Evolutionary conservation across 35 echinoderm and acorn worm genomes (phyloP).

Genomic region (Eucidaris tribuloides): DNA sequence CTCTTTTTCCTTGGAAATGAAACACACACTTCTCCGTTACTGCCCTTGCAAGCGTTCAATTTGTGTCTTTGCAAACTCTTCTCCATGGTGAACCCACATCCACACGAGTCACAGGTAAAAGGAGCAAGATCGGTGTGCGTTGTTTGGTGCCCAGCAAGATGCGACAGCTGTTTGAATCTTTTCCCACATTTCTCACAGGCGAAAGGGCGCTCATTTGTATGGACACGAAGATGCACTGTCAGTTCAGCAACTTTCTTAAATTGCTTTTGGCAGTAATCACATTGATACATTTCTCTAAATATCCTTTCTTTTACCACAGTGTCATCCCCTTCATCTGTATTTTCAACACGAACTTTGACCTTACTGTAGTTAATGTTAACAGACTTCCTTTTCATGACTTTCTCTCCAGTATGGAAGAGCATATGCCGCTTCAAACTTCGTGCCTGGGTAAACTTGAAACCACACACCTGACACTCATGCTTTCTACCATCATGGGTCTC

Average conservation of each 20-base stretch:
- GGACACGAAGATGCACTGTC: slow-evolving; percentile 23
- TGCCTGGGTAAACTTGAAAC: slow-evolving; percentile 22
- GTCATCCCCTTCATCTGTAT: not conserved
- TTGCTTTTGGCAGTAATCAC: slow-evolving; percentile 4
- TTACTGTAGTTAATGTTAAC: not conserved
- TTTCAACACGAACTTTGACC: not conserved
- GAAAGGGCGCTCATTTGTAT: slow-evolving; percentile 51
- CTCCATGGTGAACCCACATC: not conserved
- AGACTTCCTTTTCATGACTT: slow-evolving; percentile 7
- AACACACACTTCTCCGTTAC: too few relatives aligned
- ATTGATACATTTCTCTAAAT: not conserved
- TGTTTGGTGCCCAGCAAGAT: slow-evolving; percentile 37
- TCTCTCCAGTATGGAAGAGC: not conserved
- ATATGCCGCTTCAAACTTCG: slow-evolving; percentile 11
- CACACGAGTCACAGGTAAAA: not conserved
- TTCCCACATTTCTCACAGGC: slow-evolving; percentile 43
- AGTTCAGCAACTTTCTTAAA: slow-evolving; percentile 18
- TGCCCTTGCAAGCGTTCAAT: too few relatives aligned
- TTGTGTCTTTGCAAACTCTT: slow-evolving; percentile 4
- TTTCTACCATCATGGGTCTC: slow-evolving; percentile 4
- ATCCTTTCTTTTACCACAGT: not conserved
- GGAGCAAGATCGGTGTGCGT: not conserved
- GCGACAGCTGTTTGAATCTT: slow-evolving; percentile 41
- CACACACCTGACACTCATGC: slow-evolving; percentile 9
- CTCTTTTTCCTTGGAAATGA: too few relatives aligned